Conservation (phyloP, 2,797 vertebrate species). For the Protonibea diacanthus region DNA sequence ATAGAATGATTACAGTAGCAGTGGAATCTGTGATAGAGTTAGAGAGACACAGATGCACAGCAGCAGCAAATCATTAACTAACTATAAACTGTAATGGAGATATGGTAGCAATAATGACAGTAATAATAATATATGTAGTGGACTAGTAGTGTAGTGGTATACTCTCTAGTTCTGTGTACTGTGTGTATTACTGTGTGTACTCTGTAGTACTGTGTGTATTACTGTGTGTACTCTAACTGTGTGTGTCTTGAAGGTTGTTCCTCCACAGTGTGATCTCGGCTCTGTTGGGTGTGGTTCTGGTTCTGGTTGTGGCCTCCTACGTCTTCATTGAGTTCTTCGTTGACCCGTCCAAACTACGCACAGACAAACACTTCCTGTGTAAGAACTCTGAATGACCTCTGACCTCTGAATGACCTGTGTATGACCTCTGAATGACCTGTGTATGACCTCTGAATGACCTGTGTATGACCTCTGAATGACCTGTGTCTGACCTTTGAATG, state of each 20-base stretch:
- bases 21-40: too few relatives aligned
- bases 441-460: background rate
- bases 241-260: constrained; percentile 88
- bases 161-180: background rate
- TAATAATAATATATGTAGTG: too few relatives aligned
- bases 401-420: background rate
- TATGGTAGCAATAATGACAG: too few relatives aligned
- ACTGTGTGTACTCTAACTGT: background rate
- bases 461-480: background rate
- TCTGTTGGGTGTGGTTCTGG: constrained; percentile 89
- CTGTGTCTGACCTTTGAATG: too few relatives aligned
- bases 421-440: constrained; percentile 2
- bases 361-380: constrained; percentile 76
- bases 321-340: constrained; percentile 93
- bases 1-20: too few relatives aligned
- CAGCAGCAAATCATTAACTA: too few relatives aligned
- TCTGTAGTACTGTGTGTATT: background rate
- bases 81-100: too few relatives aligned
- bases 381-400: constrained; percentile 16
- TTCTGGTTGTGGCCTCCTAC: constrained; percentile 90
- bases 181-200: background rate
- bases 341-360: constrained; percentile 90
- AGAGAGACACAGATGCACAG: too few relatives aligned
- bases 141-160: too few relatives aligned
- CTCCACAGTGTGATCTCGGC: constrained; percentile 94